phyloP scores from a whole-genome alignment of 30 jellyfish, hydroid and myxozoan genomes.

The Aurelia sp. region DNA sequence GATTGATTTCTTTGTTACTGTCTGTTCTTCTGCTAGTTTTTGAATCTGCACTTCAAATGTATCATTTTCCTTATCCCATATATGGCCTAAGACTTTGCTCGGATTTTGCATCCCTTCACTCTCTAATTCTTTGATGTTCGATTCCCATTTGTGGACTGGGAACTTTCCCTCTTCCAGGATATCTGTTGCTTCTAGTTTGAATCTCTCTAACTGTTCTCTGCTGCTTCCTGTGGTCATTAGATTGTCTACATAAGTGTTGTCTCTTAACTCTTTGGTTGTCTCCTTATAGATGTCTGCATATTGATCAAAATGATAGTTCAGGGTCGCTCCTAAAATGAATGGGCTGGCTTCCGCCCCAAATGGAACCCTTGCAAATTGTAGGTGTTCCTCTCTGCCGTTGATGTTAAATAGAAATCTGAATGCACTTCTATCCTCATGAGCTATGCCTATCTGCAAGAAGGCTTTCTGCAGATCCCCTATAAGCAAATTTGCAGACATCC shows the following conservation, averaged over 20 bases:
- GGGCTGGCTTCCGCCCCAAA: slow-evolving; percentile 69
- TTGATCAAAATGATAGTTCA: slow-evolving; percentile 50
- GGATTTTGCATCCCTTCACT: too few species aligned
- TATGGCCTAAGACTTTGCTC: too few species aligned
- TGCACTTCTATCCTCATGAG: slow-evolving; percentile 12
- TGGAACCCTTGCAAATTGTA: slow-evolving; percentile 66
- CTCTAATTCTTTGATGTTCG: too few species aligned
- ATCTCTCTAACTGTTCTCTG: background rate
- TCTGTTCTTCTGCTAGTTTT: background rate
- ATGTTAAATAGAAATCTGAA: slow-evolving; percentile 23
- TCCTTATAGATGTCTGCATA: slow-evolving; percentile 14
- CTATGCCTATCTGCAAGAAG: slow-evolving; percentile 46
- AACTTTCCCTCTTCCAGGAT: too few species aligned
- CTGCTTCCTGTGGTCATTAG: slow-evolving; percentile 22
- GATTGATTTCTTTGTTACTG: slow-evolving; percentile 20
- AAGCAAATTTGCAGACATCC: slow-evolving; percentile 42
- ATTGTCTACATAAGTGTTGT: background rate
- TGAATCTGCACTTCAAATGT: too few species aligned
- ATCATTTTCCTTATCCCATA: too few species aligned
- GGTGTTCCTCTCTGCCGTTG: slow-evolving; percentile 38
- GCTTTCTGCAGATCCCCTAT: slow-evolving; percentile 49
- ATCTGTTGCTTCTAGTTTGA: too few species aligned
- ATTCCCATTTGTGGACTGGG: too few species aligned
- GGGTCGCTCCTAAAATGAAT: slow-evolving; percentile 50
- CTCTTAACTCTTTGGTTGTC: slow-evolving; percentile 21